Evolutionary conservation across 2,797 vertebrate genomes (phyloP).

Genomic region (Centropyge bicolor): DNA sequence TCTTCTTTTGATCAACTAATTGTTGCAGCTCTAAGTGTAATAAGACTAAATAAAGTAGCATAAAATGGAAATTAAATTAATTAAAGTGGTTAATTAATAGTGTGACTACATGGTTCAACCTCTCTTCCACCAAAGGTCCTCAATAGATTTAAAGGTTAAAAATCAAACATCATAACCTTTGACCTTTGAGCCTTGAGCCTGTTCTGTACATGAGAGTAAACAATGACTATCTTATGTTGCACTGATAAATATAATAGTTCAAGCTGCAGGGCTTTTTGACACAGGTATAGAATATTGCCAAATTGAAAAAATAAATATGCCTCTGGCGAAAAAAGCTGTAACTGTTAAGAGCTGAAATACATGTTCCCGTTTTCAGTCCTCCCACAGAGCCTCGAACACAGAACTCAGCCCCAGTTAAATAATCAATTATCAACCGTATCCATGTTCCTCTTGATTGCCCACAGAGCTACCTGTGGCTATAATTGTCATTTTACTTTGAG

Average conservation of each 20-base stretch:
- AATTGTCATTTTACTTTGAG: conserved; percentile 55
- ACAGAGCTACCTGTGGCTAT: conserved; percentile 46
- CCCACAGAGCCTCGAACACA: conserved; percentile 1
- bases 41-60: background rate
- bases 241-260: too few species aligned
- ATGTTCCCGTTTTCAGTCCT: background rate
- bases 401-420: conserved; percentile 40
- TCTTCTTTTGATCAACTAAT: too few species aligned
- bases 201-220: background rate
- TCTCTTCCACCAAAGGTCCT: background rate
- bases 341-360: background rate
- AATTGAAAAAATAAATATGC: background rate
- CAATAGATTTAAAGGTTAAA: background rate
- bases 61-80: background rate
- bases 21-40: background rate
- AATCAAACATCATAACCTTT: background rate
- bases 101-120: too few species aligned
- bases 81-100: too few species aligned
- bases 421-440: conserved; percentile 36
- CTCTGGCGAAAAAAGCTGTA: background rate
- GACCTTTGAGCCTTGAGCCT: too few species aligned
- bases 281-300: background rate
- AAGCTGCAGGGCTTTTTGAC: background rate
- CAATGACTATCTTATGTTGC: background rate
- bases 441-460: conserved; percentile 36